These are phyloP conservation scores for Gymnoscopelus microlampas DNA, from an alignment of 2,797 vertebrate genomes.

Conservation along the genomic window DNA sequence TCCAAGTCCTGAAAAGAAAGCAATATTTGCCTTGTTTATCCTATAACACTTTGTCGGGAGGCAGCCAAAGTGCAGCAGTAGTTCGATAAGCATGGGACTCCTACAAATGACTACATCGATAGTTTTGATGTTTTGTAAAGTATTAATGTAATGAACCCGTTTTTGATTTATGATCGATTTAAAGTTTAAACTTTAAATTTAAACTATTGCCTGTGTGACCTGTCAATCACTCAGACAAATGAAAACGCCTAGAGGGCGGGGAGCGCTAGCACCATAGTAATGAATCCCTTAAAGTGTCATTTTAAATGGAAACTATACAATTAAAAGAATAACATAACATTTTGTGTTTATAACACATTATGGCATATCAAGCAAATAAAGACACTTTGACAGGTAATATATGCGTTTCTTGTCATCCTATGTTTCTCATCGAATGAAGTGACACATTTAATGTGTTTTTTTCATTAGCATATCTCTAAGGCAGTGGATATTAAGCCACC, in stretches of 20 bases:
- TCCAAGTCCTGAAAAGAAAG: not conserved
- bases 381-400: conserved; percentile 33
- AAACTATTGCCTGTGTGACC: not conserved
- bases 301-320: conserved; percentile 42
- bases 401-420: conserved; percentile 29
- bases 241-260: conserved; percentile 23
- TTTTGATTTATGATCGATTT: too few species aligned
- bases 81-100: conserved; percentile 19
- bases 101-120: conserved; percentile 46
- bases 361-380: conserved; percentile 48
- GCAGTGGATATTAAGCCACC: conserved; percentile 2
- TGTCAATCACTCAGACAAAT: conserved; percentile 37
- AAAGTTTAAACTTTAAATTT: too few species aligned
- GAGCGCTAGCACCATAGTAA: conserved; percentile 52
- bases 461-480: conserved; percentile 58
- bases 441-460: conserved; percentile 44
- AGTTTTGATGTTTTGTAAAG: conserved; percentile 7
- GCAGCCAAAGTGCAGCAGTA: not conserved
- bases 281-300: conserved; percentile 65
- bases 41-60: not conserved
- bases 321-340: conserved; percentile 38
- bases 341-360: conserved; percentile 73
- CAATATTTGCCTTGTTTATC: not conserved
- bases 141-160: too few species aligned
- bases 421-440: not conserved